Conservation (phyloP, 2,113 vertebrate genomes). For the Martes martes region DNA sequence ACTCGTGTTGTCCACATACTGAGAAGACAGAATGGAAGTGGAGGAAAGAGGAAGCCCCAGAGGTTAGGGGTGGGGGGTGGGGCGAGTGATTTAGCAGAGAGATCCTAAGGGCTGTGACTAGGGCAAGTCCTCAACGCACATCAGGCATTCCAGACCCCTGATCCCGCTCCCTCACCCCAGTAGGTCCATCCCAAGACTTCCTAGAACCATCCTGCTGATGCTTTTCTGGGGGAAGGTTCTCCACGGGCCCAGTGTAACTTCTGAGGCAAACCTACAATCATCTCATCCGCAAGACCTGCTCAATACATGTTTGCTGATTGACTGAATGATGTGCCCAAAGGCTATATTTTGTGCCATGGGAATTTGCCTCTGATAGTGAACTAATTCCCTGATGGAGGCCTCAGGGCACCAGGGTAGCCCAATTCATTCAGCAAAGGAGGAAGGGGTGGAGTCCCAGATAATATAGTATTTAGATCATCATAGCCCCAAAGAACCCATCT, state of each 20-base stretch:
- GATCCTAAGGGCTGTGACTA: background rate
- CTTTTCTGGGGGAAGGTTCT: background rate
- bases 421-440: background rate
- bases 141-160: background rate
- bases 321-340: background rate
- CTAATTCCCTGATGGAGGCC: background rate
- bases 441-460: background rate
- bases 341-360: background rate
- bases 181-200: background rate
- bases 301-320: background rate
- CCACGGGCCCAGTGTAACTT: background rate
- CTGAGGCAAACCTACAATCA: background rate
- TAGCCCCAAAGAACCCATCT: background rate
- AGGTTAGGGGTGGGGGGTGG: background rate
- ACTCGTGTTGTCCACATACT: conserved; percentile 10
- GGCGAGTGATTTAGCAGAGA: background rate
- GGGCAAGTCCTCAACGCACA: background rate
- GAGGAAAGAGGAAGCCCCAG: background rate
- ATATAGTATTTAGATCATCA: background rate
- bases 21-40: background rate
- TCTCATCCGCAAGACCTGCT: background rate
- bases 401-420: background rate
- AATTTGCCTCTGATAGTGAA: background rate
- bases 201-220: background rate
- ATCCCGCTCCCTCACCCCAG: background rate